These are phyloP conservation scores for Drosophila meridionalis DNA, from an alignment of 2,888 invertebrate genomes.

Conservation along the genomic window DNA sequence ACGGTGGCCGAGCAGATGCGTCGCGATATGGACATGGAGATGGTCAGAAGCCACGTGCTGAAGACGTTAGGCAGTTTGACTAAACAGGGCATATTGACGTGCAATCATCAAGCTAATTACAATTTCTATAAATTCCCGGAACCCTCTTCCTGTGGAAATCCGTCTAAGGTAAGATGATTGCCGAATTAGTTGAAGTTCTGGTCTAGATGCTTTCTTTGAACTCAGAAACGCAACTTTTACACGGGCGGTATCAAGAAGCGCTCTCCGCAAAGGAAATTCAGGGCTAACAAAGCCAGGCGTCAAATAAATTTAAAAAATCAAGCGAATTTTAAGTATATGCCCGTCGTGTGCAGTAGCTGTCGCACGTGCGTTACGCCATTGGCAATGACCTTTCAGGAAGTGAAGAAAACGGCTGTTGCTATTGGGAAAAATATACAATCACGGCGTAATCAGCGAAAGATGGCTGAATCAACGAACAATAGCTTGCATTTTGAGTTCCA, in stretches of 20 bases:
- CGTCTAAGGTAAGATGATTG: neutral
- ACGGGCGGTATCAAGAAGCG: too few relatives aligned
- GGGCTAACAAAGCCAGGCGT: neutral
- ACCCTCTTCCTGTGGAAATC: accelerated
- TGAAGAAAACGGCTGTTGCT: neutral
- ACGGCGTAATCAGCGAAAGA: too few relatives aligned
- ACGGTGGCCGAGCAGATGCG: slow-evolving; percentile 1
- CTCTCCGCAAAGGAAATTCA: neutral
- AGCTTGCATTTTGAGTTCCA: neutral
- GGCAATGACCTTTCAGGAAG: too few relatives aligned
- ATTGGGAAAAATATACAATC: too few relatives aligned
- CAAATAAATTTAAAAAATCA: neutral
- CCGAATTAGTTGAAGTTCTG: accelerated
- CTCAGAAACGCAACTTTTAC: neutral
- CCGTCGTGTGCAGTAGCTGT: neutral
- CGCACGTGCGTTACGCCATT: neutral
- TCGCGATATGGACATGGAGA: neutral
- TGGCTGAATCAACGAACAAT: too few relatives aligned
- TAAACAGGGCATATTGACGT: neutral
- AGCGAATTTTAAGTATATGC: accelerated
- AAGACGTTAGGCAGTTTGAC: neutral
- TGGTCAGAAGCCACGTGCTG: neutral
- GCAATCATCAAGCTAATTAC: neutral
- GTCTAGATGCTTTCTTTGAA: neutral
- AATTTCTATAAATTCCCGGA: neutral